Evolutionary conservation across 2,797 vertebrate species (phyloP).

Genomic region (Eleutherodactylus coqui): DNA sequence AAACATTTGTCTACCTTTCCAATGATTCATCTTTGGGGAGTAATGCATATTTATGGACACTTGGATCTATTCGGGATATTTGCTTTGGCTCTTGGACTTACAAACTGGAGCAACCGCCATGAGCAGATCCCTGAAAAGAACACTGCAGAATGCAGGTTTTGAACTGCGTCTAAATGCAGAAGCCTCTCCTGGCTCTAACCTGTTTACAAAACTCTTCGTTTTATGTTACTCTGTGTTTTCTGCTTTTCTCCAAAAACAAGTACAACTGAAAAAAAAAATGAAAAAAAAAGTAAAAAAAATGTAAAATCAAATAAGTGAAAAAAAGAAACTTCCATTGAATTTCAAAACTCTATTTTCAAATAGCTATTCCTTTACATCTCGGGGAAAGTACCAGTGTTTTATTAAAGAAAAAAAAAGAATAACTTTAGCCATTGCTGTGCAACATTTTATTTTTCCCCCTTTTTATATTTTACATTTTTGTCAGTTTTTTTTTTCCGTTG

Average conservation of each 20-base stretch:
- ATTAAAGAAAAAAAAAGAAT: slow-evolving; percentile 39
- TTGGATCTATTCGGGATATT: slow-evolving; percentile 83
- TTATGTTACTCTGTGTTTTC: slow-evolving; percentile 60
- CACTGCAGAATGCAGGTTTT: slow-evolving; percentile 70
- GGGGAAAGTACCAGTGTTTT: slow-evolving; percentile 92
- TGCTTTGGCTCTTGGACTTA: slow-evolving; percentile 50
- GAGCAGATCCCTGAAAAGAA: slow-evolving; percentile 40
- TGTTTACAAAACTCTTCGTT: slow-evolving; percentile 94
- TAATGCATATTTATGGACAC: slow-evolving; percentile 91
- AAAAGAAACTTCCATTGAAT: slow-evolving; percentile 83
- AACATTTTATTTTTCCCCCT: slow-evolving; percentile 61
- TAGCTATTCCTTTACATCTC: slow-evolving; percentile 92
- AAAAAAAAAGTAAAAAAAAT: slow-evolving; percentile 79
- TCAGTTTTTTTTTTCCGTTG: slow-evolving; percentile 68
- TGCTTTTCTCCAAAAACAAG: slow-evolving; percentile 71
- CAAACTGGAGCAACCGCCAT: slow-evolving; percentile 26
- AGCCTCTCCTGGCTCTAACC: slow-evolving; percentile 77
- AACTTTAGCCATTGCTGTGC: slow-evolving; percentile 78
- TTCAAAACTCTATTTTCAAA: slow-evolving; percentile 88
- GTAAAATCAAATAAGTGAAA: slow-evolving; percentile 75
- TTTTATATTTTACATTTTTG: slow-evolving; percentile 52
- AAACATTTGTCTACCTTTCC: slow-evolving; percentile 90
- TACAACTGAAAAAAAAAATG: not conserved
- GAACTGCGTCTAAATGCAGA: slow-evolving; percentile 79
- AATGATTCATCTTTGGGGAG: slow-evolving; percentile 93